Evolutionary conservation across 2,888 invertebrate genomes (phyloP), one percentile per base, ranked within the genome.

Genomic region (Apodemia hepburni): DNA sequence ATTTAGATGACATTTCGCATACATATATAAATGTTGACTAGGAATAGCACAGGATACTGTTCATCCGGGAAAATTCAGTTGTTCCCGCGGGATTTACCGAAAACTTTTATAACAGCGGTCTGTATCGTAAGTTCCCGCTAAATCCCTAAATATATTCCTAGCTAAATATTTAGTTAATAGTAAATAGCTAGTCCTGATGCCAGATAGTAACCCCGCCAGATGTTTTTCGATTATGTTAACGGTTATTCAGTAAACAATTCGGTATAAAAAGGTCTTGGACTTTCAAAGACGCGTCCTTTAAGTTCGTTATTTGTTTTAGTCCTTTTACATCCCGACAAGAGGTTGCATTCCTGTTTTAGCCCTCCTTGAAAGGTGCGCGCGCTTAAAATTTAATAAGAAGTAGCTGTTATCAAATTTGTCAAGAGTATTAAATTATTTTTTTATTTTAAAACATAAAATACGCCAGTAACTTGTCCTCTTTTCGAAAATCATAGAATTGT

Each of bases 291-390:
- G 81, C 86, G 85, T 84, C 84, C 84, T 83, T 84, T 64, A 70
- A 71, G 73, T 71, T 76, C 73, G 85, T 81, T 81, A 57, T 27
- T 85, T 75, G 75, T 71, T 78, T 80, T 81, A 71, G 79, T 82
- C 78, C 79, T 79, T 87, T 88, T 87, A 79, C 79, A 79, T 82
- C 84, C 81, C 79, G 80, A 76, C 71, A 79, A 73, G 81, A 82
- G 84, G 81, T 81, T 85, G 85, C 87, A 85, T 88, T 87, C 89
- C 82, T 47, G 47, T 17, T 47, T 47, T 17, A 47, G 74, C 69
- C 72, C 76, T 75, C 71, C 29, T 57, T 29, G 54, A 29, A 47
- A 57, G 54, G 54, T 57, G 54, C 29, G 54, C 54, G 54, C 54
- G 27, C 29, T 57, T 57, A 27, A 57, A 57, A 57, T 57, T 27